Base-by-base conservation (phyloP, 2,888 invertebrate genomes). In the Drosophila koepferae region DNA sequence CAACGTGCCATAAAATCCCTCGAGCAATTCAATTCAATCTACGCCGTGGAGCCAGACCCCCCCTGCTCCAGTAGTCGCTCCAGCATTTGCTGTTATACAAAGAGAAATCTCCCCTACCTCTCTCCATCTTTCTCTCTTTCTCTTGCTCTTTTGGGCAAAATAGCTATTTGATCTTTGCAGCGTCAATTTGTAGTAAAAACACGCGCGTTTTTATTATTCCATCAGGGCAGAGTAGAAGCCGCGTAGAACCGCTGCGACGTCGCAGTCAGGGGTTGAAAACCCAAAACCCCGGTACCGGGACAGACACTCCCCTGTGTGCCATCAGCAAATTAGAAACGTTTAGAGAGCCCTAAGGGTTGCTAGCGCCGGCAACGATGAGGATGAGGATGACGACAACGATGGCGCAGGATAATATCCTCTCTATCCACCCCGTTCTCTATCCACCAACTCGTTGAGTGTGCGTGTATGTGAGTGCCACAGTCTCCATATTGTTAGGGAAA, bases 311-410 rank as follows among this genome's bases (percentile, higher is more conserved):
- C 91, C 77, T 79, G 89, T 82, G 91, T 71, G 86, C 87, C 86
- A 91, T 91, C 90, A 91, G 84, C 91, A 90, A 90, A 90, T 91
- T 90, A 87, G 89, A 85, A 85, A 88, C 89, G 83, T 87, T 89
- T 89, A 86, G 88, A 71, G 56, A 58, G 51, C 46, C 63, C 64
- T 65, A 77, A 73, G 77, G 77, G 77, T 77, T 69, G 76, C 55
- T 40, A 70, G 28, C 40, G 41, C 23, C 20, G n/a, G 55, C 49
- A 40, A 3, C 53, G 76, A 66, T 54, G 69, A 65, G 49, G 76
- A 66, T 54, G 69, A 65, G 49, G 72, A 68, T 64, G 73, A 77
- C 58, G 72, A 68, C 62, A 64, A 66, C 68, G 65, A 77, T 80
- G 80, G 76, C 80, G 79, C 61, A 54, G 63, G 14, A 58, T 58